A percentile compares a stretch with the other conserved stretches of the same genome.
Evolutionary conservation across 2,888 invertebrate genomes (phyloP).

Genomic region (Amblyjoppa fuscipennis): DNA sequence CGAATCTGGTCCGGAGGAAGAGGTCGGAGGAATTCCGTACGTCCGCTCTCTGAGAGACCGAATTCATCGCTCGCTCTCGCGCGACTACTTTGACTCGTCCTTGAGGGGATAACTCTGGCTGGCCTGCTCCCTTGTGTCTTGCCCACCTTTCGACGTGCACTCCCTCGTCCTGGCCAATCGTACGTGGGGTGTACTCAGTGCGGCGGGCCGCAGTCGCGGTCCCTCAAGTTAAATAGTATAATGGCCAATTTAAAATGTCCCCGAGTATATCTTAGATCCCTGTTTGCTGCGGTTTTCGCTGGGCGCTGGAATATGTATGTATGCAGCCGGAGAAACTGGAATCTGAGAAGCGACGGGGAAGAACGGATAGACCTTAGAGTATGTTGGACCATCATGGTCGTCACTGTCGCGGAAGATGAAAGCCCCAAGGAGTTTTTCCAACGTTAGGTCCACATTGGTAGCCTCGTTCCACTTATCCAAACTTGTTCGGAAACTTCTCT

Average conservation of each 20-base stretch:
- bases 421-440: constrained; percentile 16
- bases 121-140: constrained; percentile 61
- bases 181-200: constrained; percentile 65
- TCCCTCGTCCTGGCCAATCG: constrained; percentile 58
- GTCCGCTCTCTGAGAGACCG: neutral
- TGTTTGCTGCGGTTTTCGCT: constrained; percentile 75
- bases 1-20: constrained; percentile 48
- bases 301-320: constrained; percentile 15
- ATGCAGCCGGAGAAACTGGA: constrained; percentile 3
- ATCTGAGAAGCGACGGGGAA: neutral
- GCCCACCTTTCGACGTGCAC: constrained; percentile 34
- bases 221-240: constrained; percentile 85
- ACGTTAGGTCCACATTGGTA: neutral
- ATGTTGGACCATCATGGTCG: neutral
- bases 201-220: constrained; percentile 69
- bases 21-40: constrained; percentile 7
- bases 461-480: neutral
- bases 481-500: constrained; percentile 1
- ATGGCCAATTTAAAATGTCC: constrained; percentile 85
- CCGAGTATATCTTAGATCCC: constrained; percentile 82
- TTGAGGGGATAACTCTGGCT: constrained; percentile 65
- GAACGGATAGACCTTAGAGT: constrained; percentile 11
- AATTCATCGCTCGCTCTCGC: constrained; percentile 63
- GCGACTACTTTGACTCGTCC: constrained; percentile 73
- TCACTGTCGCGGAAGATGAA: constrained; percentile 26